Conservation (phyloP, 2,113 vertebrate genomes). For the Anoplopoma fimbria region DNA sequence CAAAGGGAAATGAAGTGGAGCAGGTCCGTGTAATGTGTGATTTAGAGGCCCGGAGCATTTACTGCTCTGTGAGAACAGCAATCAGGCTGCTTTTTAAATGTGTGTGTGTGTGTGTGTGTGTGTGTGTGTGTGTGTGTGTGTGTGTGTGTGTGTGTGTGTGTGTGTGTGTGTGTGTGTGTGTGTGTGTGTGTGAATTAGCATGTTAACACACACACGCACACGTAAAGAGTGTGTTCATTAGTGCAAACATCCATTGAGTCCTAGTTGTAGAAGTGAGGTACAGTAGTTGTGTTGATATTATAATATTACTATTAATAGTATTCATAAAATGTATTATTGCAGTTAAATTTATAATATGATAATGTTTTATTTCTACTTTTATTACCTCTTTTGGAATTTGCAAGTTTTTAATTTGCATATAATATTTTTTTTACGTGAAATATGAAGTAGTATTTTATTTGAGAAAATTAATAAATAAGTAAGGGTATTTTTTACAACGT, state of each 20-base stretch:
- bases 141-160: conserved; percentile 31
- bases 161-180: conserved; percentile 24
- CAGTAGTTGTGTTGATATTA: too few species aligned
- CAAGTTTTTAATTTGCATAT: too few species aligned
- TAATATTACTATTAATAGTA: too few species aligned
- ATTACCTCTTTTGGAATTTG: neutral
- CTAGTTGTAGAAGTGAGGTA: too few species aligned
- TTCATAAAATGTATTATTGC: too few species aligned
- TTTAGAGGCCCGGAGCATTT: conserved; percentile 72
- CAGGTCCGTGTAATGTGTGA: conserved; percentile 80
- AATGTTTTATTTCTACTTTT: too few species aligned
- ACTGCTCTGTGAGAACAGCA: conserved; percentile 65
- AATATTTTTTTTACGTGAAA: too few species aligned
- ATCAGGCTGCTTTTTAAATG: conserved; percentile 48
- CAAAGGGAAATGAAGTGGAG: conserved; percentile 79
- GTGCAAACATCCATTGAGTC: neutral
- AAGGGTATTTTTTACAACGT: too few species aligned
- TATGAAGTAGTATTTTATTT: too few species aligned
- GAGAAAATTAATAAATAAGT: too few species aligned
- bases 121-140: conserved; percentile 40
- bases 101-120: conserved; percentile 27
- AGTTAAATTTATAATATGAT: too few species aligned
- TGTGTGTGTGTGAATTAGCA: conserved; percentile 44
- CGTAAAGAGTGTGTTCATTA: neutral
- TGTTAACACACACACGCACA: neutral